phyloP scores from a whole-genome alignment of 2,888 invertebrate genomes.

The Polia nebulosa region DNA sequence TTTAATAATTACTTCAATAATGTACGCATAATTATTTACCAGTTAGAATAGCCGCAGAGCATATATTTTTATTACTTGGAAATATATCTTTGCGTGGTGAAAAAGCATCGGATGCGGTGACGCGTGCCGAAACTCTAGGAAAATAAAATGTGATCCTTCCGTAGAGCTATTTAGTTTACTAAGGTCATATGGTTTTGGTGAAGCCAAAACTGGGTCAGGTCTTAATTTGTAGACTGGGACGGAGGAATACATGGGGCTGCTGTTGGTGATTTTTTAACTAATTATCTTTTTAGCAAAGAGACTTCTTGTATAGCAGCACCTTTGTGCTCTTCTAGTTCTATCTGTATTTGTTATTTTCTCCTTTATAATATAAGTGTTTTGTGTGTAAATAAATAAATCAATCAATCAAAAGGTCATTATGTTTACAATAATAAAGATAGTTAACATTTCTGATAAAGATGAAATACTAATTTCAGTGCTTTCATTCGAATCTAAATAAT shows the following conservation, averaged over 20 bases:
- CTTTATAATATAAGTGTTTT: no score
- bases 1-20: conserved; percentile 8
- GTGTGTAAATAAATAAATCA: no score
- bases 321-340: no score
- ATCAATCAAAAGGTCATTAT: no score
- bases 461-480: no score
- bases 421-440: no score
- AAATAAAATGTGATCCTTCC: conserved; percentile 15
- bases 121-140: not conserved
- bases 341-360: no score
- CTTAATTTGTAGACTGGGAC: not conserved
- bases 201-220: conserved; percentile 19
- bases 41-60: conserved; percentile 10
- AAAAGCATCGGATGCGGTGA: conserved; percentile 17
- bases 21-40: not conserved
- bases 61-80: conserved; percentile 28
- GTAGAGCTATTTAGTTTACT: conserved; percentile 7
- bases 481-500: no score
- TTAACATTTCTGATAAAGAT: no score
- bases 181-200: conserved; percentile 5
- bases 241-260: not conserved
- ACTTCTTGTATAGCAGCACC: no score
- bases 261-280: not conserved
- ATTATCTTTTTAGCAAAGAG: not conserved
- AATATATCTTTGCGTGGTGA: conserved; percentile 19